A percentile compares a stretch with the other conserved stretches of the same genome.
phyloP scores from a whole-genome alignment of 2,113 vertebrate species.

The Pampusana beccarii region DNA sequence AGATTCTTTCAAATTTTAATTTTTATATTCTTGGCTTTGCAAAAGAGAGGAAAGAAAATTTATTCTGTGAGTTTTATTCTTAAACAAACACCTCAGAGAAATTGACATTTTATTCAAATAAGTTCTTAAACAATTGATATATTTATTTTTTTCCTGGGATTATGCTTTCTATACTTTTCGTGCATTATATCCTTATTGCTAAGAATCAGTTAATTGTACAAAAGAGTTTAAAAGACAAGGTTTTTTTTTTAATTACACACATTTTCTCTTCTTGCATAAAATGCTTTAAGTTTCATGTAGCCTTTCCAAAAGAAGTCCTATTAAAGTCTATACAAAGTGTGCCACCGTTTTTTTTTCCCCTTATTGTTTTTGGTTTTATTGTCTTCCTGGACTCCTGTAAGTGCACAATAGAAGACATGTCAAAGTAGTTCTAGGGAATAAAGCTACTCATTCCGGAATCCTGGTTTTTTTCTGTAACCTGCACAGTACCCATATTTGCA shows the following conservation, averaged over 20 bases:
- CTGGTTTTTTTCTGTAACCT: neutral
- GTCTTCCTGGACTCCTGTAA: neutral
- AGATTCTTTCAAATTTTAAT: neutral
- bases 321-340: neutral
- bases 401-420: neutral
- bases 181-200: neutral
- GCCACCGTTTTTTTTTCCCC: neutral
- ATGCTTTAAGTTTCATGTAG: neutral
- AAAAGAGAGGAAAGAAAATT: neutral
- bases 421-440: neutral
- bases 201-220: neutral
- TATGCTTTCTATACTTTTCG: neutral
- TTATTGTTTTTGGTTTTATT: neutral
- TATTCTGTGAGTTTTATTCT: neutral
- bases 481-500: neutral
- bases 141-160: neutral
- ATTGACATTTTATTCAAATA: neutral
- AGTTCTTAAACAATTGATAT: neutral
- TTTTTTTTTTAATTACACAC: neutral
- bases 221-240: neutral
- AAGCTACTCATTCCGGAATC: neutral
- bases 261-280: neutral
- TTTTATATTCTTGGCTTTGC: neutral
- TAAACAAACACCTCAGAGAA: neutral
- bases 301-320: neutral